Evolutionary conservation across 53 echinoderm and acorn worm species (phyloP), one percentile per base, ranked within the genome.

Genomic region (Hippasteria phrygiana): DNA sequence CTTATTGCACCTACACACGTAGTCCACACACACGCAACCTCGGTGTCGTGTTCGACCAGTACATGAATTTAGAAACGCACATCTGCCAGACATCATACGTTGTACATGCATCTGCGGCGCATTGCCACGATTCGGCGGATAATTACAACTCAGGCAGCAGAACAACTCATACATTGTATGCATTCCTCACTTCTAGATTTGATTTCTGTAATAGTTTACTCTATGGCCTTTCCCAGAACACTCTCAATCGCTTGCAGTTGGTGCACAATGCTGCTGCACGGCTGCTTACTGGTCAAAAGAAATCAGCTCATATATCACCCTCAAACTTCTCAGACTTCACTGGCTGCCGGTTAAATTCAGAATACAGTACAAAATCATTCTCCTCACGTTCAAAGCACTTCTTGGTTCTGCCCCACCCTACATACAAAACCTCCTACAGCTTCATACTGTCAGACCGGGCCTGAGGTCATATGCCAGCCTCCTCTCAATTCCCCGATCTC

Each of bases 171-270:
- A n/a, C n/a, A n/a, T n/a, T 77, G 8, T 39, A 65, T 40, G 66
- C 78, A 31, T 37, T 89, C 11, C 67, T 89, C 28, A 33, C 65
- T 4, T 89, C 89, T 31, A 41, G 70, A 46, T 55, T 89, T 27
- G 79, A 89, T 24, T 89, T 73, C 26, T 77, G 88, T 64, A 88
- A 88, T 66, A 50, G 34, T 14, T 40, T 87, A 51, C 62, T 88
- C 14, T 41, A 29, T 77, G 47, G 75, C 7, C 73, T 75, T 24
- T 28, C 62, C 6, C 45, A 75, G 35, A 29, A 33, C 5, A 67
- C 69, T 5, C 35, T 67, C 12, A n/a, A 67, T 28, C 69, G 69
- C 14, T 16, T 67, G 2, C 69, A 67, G 29, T 35, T 12, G 2
- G 69, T 67, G 5, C 69, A 67, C 8, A 48, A 48, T 48, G 48